Conservation (phyloP, 2,797 vertebrate species). For the Calcarius lapponicus region DNA sequence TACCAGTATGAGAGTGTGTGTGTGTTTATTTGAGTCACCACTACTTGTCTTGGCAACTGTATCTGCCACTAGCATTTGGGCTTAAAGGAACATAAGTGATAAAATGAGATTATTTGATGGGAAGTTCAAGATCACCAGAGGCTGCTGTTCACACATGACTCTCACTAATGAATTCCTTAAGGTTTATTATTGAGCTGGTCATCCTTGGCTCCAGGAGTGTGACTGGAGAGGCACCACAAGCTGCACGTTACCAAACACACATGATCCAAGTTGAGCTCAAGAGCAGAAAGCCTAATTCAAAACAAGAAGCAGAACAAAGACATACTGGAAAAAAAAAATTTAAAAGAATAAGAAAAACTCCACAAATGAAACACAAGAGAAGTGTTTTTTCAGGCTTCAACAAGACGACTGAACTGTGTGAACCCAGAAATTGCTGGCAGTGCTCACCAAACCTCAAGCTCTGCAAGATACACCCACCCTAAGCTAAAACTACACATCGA, state of each 20-base stretch:
- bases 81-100: background rate
- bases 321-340: background rate
- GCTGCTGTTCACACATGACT: background rate
- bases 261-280: background rate
- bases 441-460: conserved; percentile 30
- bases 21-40: background rate
- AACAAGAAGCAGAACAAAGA: conserved; percentile 29
- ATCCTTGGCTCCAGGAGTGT: background rate
- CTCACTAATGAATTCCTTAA: background rate
- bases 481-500: background rate
- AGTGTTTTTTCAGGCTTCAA: conserved; percentile 28
- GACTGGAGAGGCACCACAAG: background rate
- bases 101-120: background rate
- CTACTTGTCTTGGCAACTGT: background rate
- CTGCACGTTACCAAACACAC: background rate
- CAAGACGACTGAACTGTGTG: background rate
- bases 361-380: background rate
- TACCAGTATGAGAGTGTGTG: rapidly evolving
- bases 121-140: background rate
- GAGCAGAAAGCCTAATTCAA: background rate
- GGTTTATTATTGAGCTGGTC: background rate
- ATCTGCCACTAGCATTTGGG: background rate
- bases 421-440: conserved; percentile 53
- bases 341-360: background rate
- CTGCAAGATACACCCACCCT: conserved; percentile 15